Evolutionary conservation across 2,113 vertebrate species (phyloP), one percentile per base, ranked within the genome.

Genomic region (Pagrus major): DNA sequence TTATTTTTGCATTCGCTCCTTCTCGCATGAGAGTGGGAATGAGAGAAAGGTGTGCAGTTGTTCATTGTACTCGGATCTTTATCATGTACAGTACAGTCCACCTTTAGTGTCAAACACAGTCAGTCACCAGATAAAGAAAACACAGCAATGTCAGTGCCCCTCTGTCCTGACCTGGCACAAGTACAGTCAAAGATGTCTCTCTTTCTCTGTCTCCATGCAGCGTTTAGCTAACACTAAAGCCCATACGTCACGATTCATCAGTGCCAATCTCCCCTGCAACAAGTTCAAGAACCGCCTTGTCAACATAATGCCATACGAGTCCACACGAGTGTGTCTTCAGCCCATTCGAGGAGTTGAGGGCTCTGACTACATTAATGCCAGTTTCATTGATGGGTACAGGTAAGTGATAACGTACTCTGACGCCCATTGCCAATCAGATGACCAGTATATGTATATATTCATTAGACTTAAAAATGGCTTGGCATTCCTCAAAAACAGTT

Each of bases 211-310:
- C 59, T 20, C 37, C 80, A 63, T 82, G 80, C 91, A 99, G 98
- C 97, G 97, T 93, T 96, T 99, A 94, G 97, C 98, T 63, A 99
- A 98, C 94, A 98, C 97, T 81, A 99, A 99, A 96, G 97, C 98
- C 93, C 98, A 99, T 94, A 99, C 98, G 75, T 99, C 98, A 92
- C 95, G 98, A 94, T 99, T 99, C 95, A 99, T 99, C 96, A 99
- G 98, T 97, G 98, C 98, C 97, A 99, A 99, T 93, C 97, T 99
- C 90, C 97, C 98, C 91, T 99, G 98, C 96, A 99, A 99, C 97
- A 99, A 99, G 96, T 99, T 99, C 94, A 99, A 99, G 96, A 99
- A 99, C 92, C 97, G 98, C 94, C 97, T 99, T 95, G 98, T 99
- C 85, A 99, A 99, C 96, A 99, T 99, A 92, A 99, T 99, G 98